These are phyloP conservation scores for Nesospiza acunhae DNA, from an alignment of 2,113 vertebrate genomes.

Conservation along the genomic window DNA sequence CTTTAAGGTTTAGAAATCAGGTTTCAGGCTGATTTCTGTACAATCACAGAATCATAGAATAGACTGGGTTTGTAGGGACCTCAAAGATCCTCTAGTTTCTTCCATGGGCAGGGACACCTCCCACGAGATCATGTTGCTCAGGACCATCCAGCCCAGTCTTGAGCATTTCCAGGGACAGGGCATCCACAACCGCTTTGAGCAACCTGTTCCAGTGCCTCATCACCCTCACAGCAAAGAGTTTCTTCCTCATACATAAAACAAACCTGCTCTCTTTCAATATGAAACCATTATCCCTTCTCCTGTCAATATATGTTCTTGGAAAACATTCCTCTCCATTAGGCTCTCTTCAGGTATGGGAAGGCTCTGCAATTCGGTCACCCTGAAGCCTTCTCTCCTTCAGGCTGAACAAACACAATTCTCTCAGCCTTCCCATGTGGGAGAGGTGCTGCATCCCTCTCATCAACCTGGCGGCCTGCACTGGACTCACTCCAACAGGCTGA, in stretches of 20 bases:
- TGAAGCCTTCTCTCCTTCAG: background rate
- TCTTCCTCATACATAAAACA: background rate
- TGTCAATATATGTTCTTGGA: background rate
- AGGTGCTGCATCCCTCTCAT: background rate
- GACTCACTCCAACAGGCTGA: accelerated
- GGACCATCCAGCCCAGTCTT: background rate
- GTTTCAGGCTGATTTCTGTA: background rate
- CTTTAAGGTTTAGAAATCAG: background rate
- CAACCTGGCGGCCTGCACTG: background rate
- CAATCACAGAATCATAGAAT: background rate
- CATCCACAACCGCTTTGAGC: background rate
- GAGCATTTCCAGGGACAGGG: background rate
- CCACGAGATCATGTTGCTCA: background rate
- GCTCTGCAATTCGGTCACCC: background rate
- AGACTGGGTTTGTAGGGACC: background rate
- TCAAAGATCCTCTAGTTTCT: background rate
- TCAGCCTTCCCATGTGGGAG: background rate
- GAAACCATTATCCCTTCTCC: background rate
- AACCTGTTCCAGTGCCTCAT: background rate
- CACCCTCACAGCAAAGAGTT: background rate
- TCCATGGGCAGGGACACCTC: background rate
- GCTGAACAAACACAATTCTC: background rate
- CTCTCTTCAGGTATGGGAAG: background rate
- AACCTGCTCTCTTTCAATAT: background rate
- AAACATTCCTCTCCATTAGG: background rate